phyloP scores from a whole-genome alignment of 2,797 vertebrate species.

The Catamblyrhynchus diadema region DNA sequence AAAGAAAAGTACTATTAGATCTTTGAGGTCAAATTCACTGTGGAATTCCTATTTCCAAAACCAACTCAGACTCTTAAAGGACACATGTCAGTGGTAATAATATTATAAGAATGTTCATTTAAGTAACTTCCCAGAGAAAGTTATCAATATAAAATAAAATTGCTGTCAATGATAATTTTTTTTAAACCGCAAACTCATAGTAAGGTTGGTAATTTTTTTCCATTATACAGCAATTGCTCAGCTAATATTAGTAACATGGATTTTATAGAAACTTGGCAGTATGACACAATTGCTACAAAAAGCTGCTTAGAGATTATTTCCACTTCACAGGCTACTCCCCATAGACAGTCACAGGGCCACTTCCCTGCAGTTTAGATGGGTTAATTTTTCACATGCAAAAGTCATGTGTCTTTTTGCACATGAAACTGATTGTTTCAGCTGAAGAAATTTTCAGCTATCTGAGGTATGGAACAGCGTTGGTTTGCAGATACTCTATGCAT shows the following conservation, averaged over 20 bases:
- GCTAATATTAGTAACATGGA: background rate
- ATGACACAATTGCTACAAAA: slow-evolving; percentile 11
- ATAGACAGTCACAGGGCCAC: background rate
- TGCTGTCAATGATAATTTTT: background rate
- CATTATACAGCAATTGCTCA: slow-evolving; percentile 8
- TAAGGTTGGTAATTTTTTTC: background rate
- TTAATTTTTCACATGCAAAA: slow-evolving; percentile 17
- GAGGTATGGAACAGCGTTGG: background rate
- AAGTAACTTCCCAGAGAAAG: background rate
- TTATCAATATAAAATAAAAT: background rate
- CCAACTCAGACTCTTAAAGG: background rate
- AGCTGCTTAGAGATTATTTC: slow-evolving; percentile 35
- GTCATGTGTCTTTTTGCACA: background rate
- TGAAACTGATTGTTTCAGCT: background rate
- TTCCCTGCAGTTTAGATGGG: background rate
- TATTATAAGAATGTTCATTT: background rate
- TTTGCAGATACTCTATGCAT: background rate
- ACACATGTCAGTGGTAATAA: background rate
- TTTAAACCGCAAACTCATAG: background rate
- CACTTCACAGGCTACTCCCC: background rate
- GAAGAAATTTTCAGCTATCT: background rate
- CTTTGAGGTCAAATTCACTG: background rate
- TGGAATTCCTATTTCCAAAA: background rate
- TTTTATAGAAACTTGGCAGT: slow-evolving; percentile 32
- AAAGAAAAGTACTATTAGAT: background rate